Evolutionary conservation across 1,140 invertebrate genomes (phyloP).

Genomic region (Neelides sp.): DNA sequence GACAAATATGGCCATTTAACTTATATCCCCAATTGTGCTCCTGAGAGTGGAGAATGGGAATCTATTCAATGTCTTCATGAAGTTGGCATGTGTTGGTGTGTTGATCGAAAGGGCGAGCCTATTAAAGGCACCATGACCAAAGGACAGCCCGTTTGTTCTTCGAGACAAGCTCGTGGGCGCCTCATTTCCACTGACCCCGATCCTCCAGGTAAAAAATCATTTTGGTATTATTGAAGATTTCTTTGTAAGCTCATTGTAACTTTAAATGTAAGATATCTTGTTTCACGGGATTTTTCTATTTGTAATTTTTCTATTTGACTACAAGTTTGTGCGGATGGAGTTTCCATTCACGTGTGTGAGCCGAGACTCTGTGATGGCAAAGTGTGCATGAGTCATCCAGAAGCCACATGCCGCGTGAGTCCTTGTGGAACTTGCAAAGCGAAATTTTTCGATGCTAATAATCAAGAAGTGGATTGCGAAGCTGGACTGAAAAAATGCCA

Average conservation of each 20-base stretch:
- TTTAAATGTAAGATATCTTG: too few species aligned
- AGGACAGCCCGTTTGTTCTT: conserved; percentile 50
- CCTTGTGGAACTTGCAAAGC: conserved; percentile 36
- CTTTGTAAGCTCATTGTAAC: too few species aligned
- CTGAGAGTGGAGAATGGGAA: conserved; percentile 58
- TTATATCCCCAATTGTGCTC: conserved; percentile 59
- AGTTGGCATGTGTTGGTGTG: conserved; percentile 72
- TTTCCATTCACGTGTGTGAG: conserved; percentile 35
- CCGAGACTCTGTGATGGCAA: conserved; percentile 34
- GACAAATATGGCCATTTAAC: conserved; percentile 55
- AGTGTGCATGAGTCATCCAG: conserved; percentile 36
- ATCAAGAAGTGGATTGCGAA: conserved; percentile 35
- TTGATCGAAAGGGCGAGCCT: conserved; percentile 61
- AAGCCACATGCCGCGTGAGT: conserved; percentile 35
- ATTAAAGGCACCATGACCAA: conserved; percentile 61
- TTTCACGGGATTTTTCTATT: too few species aligned
- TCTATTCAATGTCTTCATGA: conserved; percentile 65
- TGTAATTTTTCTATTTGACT: conserved; percentile 8
- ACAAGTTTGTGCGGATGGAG: conserved; percentile 35
- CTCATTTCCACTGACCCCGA: conserved; percentile 7
- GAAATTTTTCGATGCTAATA: conserved; percentile 32
- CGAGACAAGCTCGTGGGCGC: conserved; percentile 50
- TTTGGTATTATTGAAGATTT: too few species aligned
- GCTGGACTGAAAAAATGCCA: conserved; percentile 35
- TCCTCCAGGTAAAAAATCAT: conserved; percentile 12